A percentile compares a stretch with the other conserved stretches of the same genome.
These are phyloP conservation scores for Mya arenaria DNA, from an alignment of 1,140 invertebrate species.

Conservation along the genomic window DNA sequence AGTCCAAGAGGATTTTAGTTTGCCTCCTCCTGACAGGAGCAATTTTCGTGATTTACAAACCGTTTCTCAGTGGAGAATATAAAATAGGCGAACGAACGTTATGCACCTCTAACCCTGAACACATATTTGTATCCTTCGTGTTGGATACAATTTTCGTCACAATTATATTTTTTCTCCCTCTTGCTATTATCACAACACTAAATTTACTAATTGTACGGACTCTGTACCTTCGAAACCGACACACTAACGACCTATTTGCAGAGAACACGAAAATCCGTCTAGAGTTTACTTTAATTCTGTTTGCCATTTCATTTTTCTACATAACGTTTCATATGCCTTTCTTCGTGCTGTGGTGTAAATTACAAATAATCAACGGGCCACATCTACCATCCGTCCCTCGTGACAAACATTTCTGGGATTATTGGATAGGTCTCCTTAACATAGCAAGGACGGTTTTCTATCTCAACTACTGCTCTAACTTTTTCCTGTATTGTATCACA, in stretches of 20 bases:
- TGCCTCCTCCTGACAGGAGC: conserved; percentile 47
- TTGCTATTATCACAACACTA: conserved; percentile 63
- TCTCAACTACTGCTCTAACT: conserved; percentile 74
- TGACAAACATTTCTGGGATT: neutral
- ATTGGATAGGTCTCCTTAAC: conserved; percentile 10
- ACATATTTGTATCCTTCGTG: conserved; percentile 60
- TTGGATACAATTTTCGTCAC: conserved; percentile 66
- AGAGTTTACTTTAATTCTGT: conserved; percentile 68
- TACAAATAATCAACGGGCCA: conserved; percentile 3
- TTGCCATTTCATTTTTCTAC: conserved; percentile 68
- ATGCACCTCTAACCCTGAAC: conserved; percentile 55
- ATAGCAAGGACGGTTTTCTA: conserved; percentile 71
- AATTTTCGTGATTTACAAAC: conserved; percentile 66
- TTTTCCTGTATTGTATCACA: conserved; percentile 74
- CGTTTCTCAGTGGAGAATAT: conserved; percentile 64
- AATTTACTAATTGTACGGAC: conserved; percentile 68
- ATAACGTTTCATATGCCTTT: conserved; percentile 70
- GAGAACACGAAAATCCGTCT: conserved; percentile 59
- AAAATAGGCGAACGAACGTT: neutral
- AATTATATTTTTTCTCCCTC: conserved; percentile 63
- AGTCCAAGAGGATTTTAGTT: conserved; percentile 56
- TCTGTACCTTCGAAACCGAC: conserved; percentile 52
- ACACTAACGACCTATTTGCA: conserved; percentile 22
- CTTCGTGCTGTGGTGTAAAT: conserved; percentile 65
- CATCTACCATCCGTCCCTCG: neutral